phyloP scores from a whole-genome alignment of 2,888 invertebrate species.

The Tridacna crocea region DNA sequence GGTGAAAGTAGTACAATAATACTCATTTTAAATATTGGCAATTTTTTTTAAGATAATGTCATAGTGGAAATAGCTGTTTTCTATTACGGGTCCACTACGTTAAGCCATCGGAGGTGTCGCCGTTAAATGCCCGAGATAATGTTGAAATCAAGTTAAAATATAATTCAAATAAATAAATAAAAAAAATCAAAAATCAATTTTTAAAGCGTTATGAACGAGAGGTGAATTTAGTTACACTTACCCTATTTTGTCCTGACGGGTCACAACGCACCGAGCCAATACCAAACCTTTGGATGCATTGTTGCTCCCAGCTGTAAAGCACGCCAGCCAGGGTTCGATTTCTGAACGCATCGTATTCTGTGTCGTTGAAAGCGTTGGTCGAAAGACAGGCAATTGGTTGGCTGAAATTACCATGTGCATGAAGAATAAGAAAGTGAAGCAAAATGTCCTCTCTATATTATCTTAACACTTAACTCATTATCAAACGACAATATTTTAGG shows the following conservation, averaged over 20 bases:
- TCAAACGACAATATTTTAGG: no score
- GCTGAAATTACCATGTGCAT: no score
- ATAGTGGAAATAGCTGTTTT: no score
- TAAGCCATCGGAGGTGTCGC: no score
- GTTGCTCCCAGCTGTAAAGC: background rate
- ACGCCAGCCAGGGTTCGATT: background rate
- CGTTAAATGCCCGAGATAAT: background rate
- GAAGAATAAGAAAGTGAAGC: no score
- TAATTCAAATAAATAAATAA: background rate
- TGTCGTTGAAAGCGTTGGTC: background rate
- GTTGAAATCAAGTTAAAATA: background rate
- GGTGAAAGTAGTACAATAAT: no score
- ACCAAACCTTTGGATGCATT: conserved; percentile 3
- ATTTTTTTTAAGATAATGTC: no score
- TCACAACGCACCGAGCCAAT: background rate
- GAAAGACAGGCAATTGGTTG: background rate
- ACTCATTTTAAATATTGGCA: no score
- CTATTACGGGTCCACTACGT: no score
- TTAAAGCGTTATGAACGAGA: background rate
- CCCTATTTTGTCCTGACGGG: conserved; percentile 14
- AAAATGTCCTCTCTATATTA: no score
- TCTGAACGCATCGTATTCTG: background rate
- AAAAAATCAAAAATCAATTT: background rate
- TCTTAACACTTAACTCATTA: no score
- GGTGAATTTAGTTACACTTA: background rate